Base-by-base conservation (phyloP, 2,888 invertebrate species). In the Brenthis daphne region DNA sequence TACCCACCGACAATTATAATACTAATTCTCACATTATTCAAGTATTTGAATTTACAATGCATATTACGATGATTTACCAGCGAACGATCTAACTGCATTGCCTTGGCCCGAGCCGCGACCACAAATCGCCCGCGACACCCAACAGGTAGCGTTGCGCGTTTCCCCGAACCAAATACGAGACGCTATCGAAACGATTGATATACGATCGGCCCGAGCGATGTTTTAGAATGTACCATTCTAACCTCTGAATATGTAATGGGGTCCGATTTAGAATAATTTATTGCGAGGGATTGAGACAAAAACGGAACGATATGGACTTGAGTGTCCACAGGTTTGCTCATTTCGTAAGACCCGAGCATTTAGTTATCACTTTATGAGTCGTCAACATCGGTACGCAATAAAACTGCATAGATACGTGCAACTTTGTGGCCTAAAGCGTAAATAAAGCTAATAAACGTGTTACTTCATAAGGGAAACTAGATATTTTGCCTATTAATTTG, bases 231-330 rank as follows among this genome's bases (percentile, higher is more conserved):
- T 89, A 88, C 65, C 71, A 53, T 20, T 63, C 86, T 85, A 88
- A 88, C 89, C 89, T 87, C 86, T 90, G 91, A 89, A 92, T 92
- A 90, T 89, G 90, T 92, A 91, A 91, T 90, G 88, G 87, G 88
- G 82, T 82, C 87, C 88, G 88, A 88, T 89, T 90, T 88, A 85
- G 90, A 89, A 88, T 90, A 86, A 91, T 91, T 90, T 91, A 91
- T 92, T 83, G 86, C 80, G 78, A 79, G 79, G 84, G 81, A 78
- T 76, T 76, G 86, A 86, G 87, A 90, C 90, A 90, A 89, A 91
- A 90, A 89, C 89, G 87, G 29, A 90, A 86, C 91, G 57, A 66
- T 74, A 74, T 73, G 73, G 73, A 65, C 29, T 11, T 57, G 57
- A 20, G 24, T n/a, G 16, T 47, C 43, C 29, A 51, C 16, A 16